A percentile compares a stretch with the other conserved stretches of the same genome.
phyloP scores from a whole-genome alignment of 2,113 vertebrate genomes.

The Glaucomys volans region DNA sequence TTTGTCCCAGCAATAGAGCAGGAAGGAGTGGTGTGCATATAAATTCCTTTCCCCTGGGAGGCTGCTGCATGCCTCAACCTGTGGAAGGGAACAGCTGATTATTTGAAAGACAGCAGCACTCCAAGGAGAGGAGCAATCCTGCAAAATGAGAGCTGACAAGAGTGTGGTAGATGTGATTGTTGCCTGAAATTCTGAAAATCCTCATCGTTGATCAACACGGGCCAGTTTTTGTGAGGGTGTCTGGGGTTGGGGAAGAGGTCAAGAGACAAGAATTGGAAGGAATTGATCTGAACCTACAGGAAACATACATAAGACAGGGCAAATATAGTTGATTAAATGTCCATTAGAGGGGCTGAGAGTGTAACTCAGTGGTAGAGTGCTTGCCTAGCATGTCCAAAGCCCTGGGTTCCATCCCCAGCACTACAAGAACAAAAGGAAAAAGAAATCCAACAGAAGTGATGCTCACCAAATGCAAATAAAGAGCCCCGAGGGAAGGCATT shows the following conservation, averaged over 20 bases:
- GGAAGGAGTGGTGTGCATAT: background rate
- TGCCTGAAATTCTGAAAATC: background rate
- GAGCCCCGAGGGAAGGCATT: background rate
- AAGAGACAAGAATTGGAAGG: background rate
- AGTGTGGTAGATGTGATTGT: accelerated
- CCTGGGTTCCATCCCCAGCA: background rate
- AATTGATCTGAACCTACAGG: background rate
- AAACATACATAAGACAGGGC: background rate
- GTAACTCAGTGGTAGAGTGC: background rate
- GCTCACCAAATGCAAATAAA: background rate
- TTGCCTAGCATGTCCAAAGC: background rate
- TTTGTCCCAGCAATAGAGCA: background rate
- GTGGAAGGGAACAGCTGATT: background rate
- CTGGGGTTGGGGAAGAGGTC: background rate
- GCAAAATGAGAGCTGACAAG: background rate
- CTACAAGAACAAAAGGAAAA: no score
- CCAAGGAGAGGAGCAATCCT: background rate
- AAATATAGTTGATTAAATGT: background rate
- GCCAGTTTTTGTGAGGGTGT: background rate
- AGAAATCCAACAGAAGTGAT: background rate
- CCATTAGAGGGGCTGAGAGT: background rate
- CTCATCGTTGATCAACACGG: background rate
- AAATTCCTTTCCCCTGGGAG: background rate
- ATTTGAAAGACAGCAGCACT: background rate
- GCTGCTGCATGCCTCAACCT: background rate